Conservation (phyloP, 2,888 invertebrate species). For the Drosophila nigricruria region DNA sequence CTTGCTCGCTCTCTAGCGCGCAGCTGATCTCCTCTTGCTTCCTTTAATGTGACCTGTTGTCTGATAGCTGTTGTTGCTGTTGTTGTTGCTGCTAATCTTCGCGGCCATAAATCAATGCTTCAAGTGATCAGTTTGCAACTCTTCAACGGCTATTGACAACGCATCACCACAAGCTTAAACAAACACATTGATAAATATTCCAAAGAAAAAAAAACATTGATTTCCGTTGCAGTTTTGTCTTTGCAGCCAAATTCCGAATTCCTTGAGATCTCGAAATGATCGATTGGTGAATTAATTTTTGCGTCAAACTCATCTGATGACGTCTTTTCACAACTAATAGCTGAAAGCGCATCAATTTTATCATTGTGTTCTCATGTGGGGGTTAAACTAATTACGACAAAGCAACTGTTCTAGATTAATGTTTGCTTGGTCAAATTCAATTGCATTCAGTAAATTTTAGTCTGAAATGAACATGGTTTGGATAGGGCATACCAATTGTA, state of each 20-base stretch:
- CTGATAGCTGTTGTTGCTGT: conserved; percentile 22
- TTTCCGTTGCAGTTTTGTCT: conserved; percentile 53
- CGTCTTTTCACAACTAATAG: neutral
- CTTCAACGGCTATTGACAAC: conserved; percentile 47
- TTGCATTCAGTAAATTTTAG: neutral
- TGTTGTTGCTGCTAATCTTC: conserved; percentile 1
- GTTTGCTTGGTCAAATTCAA: neutral
- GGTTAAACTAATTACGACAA: neutral
- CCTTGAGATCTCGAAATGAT: conserved; percentile 43
- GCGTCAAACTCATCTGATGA: conserved; percentile 7
- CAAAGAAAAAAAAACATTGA: conserved; percentile 8
- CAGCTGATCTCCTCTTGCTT: conserved; percentile 41
- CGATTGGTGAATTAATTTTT: conserved; percentile 32
- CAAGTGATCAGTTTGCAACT: conserved; percentile 59
- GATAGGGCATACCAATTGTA: neutral
- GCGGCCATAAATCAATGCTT: conserved; percentile 65
- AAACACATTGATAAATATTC: conserved; percentile 10
- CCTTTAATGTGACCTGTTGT: conserved; percentile 71
- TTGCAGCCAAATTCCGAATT: conserved; percentile 42
- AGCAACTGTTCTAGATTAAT: neutral
- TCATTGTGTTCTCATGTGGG: neutral
- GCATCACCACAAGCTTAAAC: conserved; percentile 26
- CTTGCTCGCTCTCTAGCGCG: conserved; percentile 10
- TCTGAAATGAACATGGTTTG: neutral
- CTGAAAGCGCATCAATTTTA: neutral